Conservation (phyloP, 2,113 vertebrate species). For the Arenaria interpres region DNA sequence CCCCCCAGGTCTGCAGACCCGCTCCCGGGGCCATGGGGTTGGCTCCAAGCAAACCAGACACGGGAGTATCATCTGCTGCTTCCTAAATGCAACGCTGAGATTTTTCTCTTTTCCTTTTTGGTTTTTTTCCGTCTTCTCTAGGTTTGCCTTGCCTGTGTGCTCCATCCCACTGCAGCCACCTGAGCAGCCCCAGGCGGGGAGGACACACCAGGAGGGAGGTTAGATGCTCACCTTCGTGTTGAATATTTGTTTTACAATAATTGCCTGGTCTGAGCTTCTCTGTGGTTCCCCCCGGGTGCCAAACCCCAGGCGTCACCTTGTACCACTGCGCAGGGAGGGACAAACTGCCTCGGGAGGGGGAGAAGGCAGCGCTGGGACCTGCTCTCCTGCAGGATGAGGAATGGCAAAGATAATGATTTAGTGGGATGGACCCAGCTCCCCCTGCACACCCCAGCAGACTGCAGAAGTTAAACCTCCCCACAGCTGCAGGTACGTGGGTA, state of each 20-base stretch:
- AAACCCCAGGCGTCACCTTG: not conserved
- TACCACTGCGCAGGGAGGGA: not conserved
- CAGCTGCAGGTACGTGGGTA: not conserved
- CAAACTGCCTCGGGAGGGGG: not conserved
- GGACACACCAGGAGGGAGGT: not conserved
- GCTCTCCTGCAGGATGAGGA: not conserved
- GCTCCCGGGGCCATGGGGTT: not conserved
- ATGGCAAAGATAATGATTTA: not conserved
- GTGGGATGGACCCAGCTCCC: not conserved
- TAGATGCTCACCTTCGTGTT: not conserved
- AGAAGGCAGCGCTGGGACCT: not conserved
- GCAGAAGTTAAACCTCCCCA: not conserved
- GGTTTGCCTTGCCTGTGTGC: not conserved
- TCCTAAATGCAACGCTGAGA: not conserved
- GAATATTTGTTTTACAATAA: not conserved
- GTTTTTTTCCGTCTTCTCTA: not conserved
- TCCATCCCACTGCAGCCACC: rapidly evolving
- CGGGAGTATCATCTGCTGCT: not conserved
- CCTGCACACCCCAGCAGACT: not conserved
- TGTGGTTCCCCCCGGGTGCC: rapidly evolving
- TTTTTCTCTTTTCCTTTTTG: not conserved
- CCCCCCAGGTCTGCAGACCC: not conserved
- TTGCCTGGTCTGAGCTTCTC: not conserved
- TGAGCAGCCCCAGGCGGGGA: not conserved
- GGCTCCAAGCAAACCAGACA: not conserved